Base-by-base conservation (phyloP, 2,888 invertebrate species). In the Ophion costatus region DNA sequence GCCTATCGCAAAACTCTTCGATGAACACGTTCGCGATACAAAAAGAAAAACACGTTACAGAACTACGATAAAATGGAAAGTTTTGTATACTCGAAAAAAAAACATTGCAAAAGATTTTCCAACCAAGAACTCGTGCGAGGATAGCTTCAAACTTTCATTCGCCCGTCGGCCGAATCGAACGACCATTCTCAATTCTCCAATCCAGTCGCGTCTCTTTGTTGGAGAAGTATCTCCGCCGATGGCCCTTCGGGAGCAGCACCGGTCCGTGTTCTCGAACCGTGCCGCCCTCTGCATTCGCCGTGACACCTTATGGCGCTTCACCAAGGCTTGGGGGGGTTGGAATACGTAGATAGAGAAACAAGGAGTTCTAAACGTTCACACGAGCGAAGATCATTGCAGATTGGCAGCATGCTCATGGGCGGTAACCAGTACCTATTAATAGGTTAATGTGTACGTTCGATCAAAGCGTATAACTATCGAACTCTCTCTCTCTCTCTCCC, bases 401-500 rank as follows among this genome's bases (percentile, higher is more conserved):
- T 79, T 56, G 24, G 74, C 56, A 71, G 70, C 61, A 64, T 84
- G 79, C 81, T 82, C 63, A 85, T 76, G 84, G 84, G 84, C 79
- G 84, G 84, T 82, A 83, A 80, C 80, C 76, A 80, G 84, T 69
- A 80, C 84, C 87, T 88, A 88, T 88, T 86, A 88, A 88, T 87
- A 88, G 88, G 81, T 86, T 70, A 84, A 86, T 87, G 84, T 84
- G 83, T 87, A 84, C 82, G 82, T 85, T 86, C 81, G 83, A 87
- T 88, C 87, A 87, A 87, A 87, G 83, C 75, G 70, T 85, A 85
- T 82, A 82, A 85, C 74, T 70, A 82, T 74, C 76, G 59, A 69
- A 69, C 76, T 56, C n/a, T 20, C 45, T 56, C 14, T 71, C 57
- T 51, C 57, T 57, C 70, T 2, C 70, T 70, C 73, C 20, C 61